Conservation (phyloP, 1,140 invertebrate species). For the Campoletis sonorensis region DNA sequence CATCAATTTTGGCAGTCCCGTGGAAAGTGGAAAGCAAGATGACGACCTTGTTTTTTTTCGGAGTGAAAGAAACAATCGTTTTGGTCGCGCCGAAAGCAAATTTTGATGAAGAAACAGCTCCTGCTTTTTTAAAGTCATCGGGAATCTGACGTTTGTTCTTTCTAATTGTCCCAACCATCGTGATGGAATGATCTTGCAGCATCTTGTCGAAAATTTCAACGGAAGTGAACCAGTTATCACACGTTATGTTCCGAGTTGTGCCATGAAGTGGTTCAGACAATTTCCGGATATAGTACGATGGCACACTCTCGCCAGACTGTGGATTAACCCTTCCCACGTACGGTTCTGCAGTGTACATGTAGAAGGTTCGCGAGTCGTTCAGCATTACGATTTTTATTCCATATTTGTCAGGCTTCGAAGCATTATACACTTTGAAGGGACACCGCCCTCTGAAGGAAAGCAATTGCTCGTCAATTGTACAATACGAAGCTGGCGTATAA, state of each 20-base stretch:
- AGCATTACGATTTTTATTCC: conserved; percentile 46
- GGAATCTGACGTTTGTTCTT: conserved; percentile 69
- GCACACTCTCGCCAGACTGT: conserved; percentile 25
- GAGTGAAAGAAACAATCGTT: conserved; percentile 18
- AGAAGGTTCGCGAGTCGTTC: conserved; percentile 41
- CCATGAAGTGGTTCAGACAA: conserved; percentile 51
- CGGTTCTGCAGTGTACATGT: conserved; percentile 44
- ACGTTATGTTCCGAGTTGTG: conserved; percentile 63
- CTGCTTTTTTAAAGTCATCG: conserved; percentile 4
- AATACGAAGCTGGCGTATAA: neutral
- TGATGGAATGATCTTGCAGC: conserved; percentile 63
- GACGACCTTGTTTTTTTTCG: conserved; percentile 37
- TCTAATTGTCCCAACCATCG: conserved; percentile 61
- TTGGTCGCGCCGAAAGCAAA: conserved; percentile 22
- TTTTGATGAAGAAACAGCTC: neutral
- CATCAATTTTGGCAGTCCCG: no score
- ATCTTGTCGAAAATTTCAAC: conserved; percentile 62
- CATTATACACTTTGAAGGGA: conserved; percentile 14
- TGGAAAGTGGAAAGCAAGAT: neutral
- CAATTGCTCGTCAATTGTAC: conserved; percentile 13
- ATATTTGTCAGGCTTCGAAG: conserved; percentile 34
- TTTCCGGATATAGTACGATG: conserved; percentile 49
- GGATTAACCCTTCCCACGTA: conserved; percentile 44
- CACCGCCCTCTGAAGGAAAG: neutral
- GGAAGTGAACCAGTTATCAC: conserved; percentile 67